Conservation (phyloP, 2,888 invertebrate genomes). For the Dynastes tityus region DNA sequence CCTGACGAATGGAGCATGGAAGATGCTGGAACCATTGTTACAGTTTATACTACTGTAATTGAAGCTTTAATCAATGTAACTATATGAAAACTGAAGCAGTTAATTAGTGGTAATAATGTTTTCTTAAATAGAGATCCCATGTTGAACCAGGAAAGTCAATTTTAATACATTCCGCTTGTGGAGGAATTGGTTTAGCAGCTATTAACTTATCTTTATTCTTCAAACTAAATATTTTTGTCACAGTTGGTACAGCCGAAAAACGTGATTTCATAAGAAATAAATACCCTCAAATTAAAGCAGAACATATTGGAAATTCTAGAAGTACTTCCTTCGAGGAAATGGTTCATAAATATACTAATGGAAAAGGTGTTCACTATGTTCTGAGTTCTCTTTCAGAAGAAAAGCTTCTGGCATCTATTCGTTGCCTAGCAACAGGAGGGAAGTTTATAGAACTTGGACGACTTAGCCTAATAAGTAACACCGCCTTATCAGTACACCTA, state of each 20-base stretch:
- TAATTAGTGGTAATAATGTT: too few relatives aligned
- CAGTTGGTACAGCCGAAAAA: conserved; percentile 80
- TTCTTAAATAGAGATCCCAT: background rate
- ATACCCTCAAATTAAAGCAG: conserved; percentile 71
- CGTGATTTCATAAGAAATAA: conserved; percentile 75
- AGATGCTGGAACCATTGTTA: conserved; percentile 84
- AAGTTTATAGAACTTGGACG: conserved; percentile 90
- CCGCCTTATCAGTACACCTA: conserved; percentile 75
- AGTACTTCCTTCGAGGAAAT: conserved; percentile 91
- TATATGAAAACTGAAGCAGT: background rate
- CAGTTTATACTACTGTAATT: conserved; percentile 76
- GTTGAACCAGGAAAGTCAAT: conserved; percentile 66
- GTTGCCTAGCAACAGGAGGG: conserved; percentile 76
- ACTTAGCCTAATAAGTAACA: conserved; percentile 82
- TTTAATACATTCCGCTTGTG: conserved; percentile 76
- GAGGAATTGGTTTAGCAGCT: conserved; percentile 86
- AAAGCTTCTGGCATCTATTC: conserved; percentile 82
- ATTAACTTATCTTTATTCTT: conserved; percentile 79
- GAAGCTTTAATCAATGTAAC: conserved; percentile 72
- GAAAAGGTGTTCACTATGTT: conserved; percentile 92
- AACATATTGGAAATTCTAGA: conserved; percentile 89
- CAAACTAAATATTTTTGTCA: conserved; percentile 80
- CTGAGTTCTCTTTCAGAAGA: conserved; percentile 93
- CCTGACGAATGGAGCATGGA: conserved; percentile 83
- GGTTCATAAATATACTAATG: conserved; percentile 84